These are phyloP conservation scores for Meiosimyza decipiens DNA, from an alignment of 2,888 invertebrate species.

Conservation along the genomic window DNA sequence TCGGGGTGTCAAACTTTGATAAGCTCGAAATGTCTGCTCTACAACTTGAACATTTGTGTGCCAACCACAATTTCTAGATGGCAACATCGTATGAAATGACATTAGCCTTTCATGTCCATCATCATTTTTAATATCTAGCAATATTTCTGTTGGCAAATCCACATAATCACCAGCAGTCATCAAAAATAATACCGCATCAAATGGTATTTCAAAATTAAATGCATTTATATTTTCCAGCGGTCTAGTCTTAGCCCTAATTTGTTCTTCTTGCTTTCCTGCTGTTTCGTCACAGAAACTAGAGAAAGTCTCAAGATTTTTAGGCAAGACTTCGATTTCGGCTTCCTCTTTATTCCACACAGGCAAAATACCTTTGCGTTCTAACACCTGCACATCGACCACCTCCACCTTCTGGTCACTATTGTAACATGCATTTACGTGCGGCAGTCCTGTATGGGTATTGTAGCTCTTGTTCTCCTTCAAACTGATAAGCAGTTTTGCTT, in stretches of 20 bases:
- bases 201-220: slow-evolving; percentile 48
- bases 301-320: slow-evolving; percentile 42
- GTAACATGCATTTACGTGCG: slow-evolving; percentile 51
- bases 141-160: slow-evolving; percentile 57
- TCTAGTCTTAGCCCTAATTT: too few species aligned
- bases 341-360: slow-evolving; percentile 33
- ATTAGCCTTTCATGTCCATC: slow-evolving; percentile 43
- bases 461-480: slow-evolving; percentile 44
- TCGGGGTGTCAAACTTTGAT: slow-evolving; percentile 21
- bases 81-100: slow-evolving; percentile 55
- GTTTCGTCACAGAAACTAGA: slow-evolving; percentile 11
- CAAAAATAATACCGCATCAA: slow-evolving; percentile 56
- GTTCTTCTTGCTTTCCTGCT: too few species aligned
- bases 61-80: slow-evolving; percentile 56
- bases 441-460: slow-evolving; percentile 55
- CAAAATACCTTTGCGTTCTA: slow-evolving; percentile 41
- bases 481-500: slow-evolving; percentile 37
- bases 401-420: slow-evolving; percentile 40
- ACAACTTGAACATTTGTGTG: slow-evolving; percentile 54
- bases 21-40: slow-evolving; percentile 45
- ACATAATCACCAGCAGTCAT: slow-evolving; percentile 52
- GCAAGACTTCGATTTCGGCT: slow-evolving; percentile 44
- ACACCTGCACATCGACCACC: slow-evolving; percentile 48
- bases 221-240: not conserved
- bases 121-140: slow-evolving; percentile 44